Conservation (phyloP, 2,888 invertebrate genomes). For the Agriotes lineatus region DNA sequence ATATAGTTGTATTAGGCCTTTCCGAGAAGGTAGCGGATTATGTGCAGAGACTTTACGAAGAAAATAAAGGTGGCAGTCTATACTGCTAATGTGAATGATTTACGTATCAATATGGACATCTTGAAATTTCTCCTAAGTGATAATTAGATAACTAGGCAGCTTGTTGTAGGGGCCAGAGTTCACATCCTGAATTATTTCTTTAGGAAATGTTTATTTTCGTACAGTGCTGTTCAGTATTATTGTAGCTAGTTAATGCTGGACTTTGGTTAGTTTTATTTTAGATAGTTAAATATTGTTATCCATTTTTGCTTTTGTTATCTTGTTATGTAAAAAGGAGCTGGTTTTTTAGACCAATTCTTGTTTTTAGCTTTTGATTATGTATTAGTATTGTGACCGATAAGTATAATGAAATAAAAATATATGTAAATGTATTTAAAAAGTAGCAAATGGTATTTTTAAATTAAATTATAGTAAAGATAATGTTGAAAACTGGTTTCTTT, state of each 20-base stretch:
- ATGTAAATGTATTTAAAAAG: too few species aligned
- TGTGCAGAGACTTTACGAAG: slow-evolving; percentile 77
- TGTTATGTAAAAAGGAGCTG: too few species aligned
- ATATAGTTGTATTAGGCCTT: slow-evolving; percentile 76
- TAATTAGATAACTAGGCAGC: slow-evolving; percentile 5
- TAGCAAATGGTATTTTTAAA: too few species aligned
- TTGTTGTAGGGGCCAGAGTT: background rate
- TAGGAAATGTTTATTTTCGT: background rate
- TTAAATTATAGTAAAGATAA: too few species aligned
- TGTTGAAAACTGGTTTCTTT: too few species aligned
- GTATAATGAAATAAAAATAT: too few species aligned
- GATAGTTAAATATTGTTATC: too few species aligned
- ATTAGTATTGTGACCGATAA: too few species aligned
- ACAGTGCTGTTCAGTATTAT: slow-evolving; percentile 14
- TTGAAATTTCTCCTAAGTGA: slow-evolving; percentile 22
- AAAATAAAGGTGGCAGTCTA: slow-evolving; percentile 81
- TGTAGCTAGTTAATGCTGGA: slow-evolving; percentile 2
- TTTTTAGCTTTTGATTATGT: too few species aligned
- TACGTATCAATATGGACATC: slow-evolving; percentile 15
- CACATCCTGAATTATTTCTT: background rate
- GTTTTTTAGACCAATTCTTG: too few species aligned
- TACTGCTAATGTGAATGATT: slow-evolving; percentile 73
- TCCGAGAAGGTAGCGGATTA: slow-evolving; percentile 81
- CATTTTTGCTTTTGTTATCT: too few species aligned
- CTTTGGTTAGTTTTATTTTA: background rate